phyloP scores from a whole-genome alignment of 2,888 invertebrate genomes.

The Sinhomidia bicolor region DNA sequence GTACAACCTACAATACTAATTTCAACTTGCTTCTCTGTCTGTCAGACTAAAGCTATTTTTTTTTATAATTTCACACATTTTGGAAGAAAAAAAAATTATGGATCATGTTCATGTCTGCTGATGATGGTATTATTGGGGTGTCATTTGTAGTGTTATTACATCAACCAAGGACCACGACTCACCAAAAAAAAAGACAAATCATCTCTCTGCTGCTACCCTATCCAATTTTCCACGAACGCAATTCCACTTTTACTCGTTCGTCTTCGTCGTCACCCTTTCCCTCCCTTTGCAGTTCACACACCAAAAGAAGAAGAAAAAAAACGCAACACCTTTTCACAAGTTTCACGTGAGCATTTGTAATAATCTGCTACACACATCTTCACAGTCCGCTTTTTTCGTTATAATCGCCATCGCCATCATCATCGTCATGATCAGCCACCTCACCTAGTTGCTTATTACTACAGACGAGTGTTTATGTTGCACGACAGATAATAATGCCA shows the following conservation, averaged over 20 bases:
- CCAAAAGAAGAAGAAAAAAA: too few relatives aligned
- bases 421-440: too few relatives aligned
- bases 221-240: background rate
- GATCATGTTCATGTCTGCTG: background rate
- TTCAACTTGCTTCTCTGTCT: background rate
- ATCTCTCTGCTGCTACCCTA: background rate
- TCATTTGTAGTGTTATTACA: background rate
- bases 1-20: background rate
- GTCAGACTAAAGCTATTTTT: background rate
- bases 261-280: background rate
- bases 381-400: background rate
- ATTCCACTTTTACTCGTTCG: background rate
- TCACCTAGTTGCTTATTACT: constrained; percentile 26
- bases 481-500: constrained; percentile 15
- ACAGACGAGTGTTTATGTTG: constrained; percentile 3
- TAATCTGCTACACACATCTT: background rate
- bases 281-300: too few relatives aligned
- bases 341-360: background rate
- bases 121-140: background rate
- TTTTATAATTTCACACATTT: too few relatives aligned
- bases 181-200: too few relatives aligned
- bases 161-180: too few relatives aligned
- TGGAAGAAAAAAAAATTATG: too few relatives aligned
- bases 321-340: too few relatives aligned
- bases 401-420: background rate